Percentiles rank a stretch among this genome's conserved stretches.
These are phyloP conservation scores for Eulithis prunata DNA, from an alignment of 2,888 invertebrate species.

Conservation along the genomic window DNA sequence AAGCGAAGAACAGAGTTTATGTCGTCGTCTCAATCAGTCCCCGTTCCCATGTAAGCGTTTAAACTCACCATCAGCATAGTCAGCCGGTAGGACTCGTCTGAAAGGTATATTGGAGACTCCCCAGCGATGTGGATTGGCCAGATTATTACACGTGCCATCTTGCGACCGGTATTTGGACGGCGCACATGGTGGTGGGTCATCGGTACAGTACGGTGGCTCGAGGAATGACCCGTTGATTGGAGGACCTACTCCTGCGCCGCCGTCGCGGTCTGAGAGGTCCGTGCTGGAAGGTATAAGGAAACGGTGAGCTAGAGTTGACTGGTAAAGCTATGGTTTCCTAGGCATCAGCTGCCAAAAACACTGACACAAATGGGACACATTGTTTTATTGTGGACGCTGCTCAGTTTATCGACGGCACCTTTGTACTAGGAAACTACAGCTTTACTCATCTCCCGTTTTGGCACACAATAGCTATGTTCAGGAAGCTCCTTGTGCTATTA, in stretches of 20 bases:
- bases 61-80: constrained; percentile 89
- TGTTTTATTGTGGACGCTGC: too few species aligned
- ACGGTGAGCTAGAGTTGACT: not conserved
- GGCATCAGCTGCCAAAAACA: not conserved
- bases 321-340: not conserved
- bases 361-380: too few species aligned
- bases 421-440: not conserved
- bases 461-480: not conserved
- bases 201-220: constrained; percentile 63
- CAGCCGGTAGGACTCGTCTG: constrained; percentile 88
- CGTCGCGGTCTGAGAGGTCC: constrained; percentile 47
- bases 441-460: too few species aligned
- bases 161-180: constrained; percentile 85
- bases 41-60: too few species aligned
- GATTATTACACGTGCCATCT: constrained; percentile 92
- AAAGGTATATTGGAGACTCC: constrained; percentile 91
- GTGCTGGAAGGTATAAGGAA: constrained; percentile 50
- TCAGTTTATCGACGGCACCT: not conserved
- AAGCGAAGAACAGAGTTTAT: too few species aligned
- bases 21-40: too few species aligned
- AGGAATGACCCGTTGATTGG: constrained; percentile 60
- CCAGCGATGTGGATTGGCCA: constrained; percentile 85
- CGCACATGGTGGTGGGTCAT: constrained; percentile 63
- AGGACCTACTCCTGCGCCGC: constrained; percentile 68
- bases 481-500: not conserved